Base-by-base conservation (phyloP, 2,888 invertebrate species). In the Chydorus sphaericus region DNA sequence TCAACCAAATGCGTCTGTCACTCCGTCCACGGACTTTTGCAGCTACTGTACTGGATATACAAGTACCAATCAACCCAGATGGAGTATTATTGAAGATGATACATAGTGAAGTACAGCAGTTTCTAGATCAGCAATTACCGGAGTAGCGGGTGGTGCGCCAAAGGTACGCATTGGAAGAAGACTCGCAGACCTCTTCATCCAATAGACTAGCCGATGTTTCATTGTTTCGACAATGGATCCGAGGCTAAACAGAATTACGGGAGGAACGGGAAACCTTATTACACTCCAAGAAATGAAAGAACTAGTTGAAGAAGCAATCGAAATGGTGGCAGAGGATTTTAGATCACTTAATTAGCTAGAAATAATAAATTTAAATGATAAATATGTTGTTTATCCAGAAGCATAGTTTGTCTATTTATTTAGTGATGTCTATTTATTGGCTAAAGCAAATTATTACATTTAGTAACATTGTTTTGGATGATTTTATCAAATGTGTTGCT, bases 131-230 rank as follows among this genome's bases (percentile, higher is more conserved):
- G 16, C 16, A 39, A n/a, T 39, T 39, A 4, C 39, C 4, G 39
- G 39, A 39, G 8, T 8, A 39, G 16, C 16, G 4, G 3, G 16
- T 39, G 8, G 16, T 16, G 16, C 39, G 39, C 3, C 39, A 39
- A 39, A 39, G 3, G n/a, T 39, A 39, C 20, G 18, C 16, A 8
- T 20, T 4, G 39, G 39, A 16, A 39, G 16, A 39, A 39, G 6
- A 39, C 16, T 39, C n/a, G 39, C 39, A 39, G n/a, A 39, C 39
- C 39, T 39, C 39, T 39, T 39, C 39, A 39, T 39, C n/a, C 3
- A 39, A 39, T 39, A 20, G 39, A 4, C 16, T 10, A 2, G 39
- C 6, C 6, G 39, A 39, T 10, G 39, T 39, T 10, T 16, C 16
- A 3, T 8, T 16, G 8, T 39, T 39, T 20, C 39, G 39, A 39